Evolutionary conservation across 2,888 invertebrate genomes (phyloP).

Genomic region (Lacanobia oleracea): DNA sequence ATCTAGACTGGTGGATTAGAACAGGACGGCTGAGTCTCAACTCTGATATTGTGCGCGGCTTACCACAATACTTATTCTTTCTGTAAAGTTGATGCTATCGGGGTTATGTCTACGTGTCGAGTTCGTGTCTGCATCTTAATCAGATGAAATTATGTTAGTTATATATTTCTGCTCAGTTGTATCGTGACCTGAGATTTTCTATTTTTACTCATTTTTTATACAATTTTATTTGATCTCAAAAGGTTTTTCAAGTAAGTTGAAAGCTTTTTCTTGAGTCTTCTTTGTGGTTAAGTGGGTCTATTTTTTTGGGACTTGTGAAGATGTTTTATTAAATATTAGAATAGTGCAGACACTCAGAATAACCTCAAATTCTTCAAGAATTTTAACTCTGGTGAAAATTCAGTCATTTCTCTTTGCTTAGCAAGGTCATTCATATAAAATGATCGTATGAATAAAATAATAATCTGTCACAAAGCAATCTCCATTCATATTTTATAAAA

Average conservation of each 20-base stretch:
- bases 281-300: background rate
- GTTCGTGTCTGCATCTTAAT: slow-evolving; percentile 49
- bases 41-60: slow-evolving; percentile 33
- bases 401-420: background rate
- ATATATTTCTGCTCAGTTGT: background rate
- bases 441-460: slow-evolving; percentile 3
- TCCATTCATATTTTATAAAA: background rate
- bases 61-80: slow-evolving; percentile 40
- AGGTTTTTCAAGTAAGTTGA: background rate
- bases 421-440: background rate
- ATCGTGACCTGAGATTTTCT: background rate
- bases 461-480: slow-evolving; percentile 14
- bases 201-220: background rate
- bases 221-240: background rate
- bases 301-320: background rate
- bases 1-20: slow-evolving; percentile 52
- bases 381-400: background rate
- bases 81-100: slow-evolving; percentile 27
- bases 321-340: background rate
- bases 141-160: slow-evolving; percentile 23
- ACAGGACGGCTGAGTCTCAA: slow-evolving; percentile 17
- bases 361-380: background rate
- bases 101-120: slow-evolving; percentile 18
- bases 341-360: background rate
- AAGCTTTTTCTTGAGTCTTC: background rate